These are phyloP conservation scores for Aphelocoma coerulescens DNA, from an alignment of 2,113 vertebrate genomes.

Conservation along the genomic window DNA sequence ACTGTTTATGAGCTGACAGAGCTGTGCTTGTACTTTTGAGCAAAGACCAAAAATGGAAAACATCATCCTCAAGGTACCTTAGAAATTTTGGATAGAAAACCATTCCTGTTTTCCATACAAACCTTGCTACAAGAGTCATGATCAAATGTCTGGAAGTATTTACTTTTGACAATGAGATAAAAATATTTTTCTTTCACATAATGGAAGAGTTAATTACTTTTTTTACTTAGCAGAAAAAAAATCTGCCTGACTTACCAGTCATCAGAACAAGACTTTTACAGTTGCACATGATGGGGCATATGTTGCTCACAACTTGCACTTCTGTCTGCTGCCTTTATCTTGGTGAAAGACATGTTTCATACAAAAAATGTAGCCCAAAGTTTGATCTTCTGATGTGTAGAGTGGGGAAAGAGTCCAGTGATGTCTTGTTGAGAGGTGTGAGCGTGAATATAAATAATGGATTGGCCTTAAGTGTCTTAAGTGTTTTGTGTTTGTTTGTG, in stretches of 20 bases:
- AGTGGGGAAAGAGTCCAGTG: not conserved
- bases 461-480: not conserved
- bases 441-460: not conserved
- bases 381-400: not conserved
- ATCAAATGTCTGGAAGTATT: not conserved
- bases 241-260: not conserved
- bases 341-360: not conserved
- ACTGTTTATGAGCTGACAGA: not conserved
- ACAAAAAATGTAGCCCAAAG: not conserved
- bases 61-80: not conserved
- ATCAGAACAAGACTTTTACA: not conserved
- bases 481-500: not conserved
- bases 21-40: not conserved
- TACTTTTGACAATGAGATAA: not conserved
- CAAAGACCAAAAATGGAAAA: not conserved
- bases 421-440: not conserved
- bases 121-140: not conserved
- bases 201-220: not conserved
- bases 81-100: not conserved
- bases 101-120: not conserved
- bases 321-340: not conserved
- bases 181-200: not conserved
- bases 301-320: not conserved
- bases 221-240: not conserved
- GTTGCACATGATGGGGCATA: not conserved